Conservation (phyloP, 2,797 vertebrate genomes). For the Schizopygopsis malacanthus region DNA sequence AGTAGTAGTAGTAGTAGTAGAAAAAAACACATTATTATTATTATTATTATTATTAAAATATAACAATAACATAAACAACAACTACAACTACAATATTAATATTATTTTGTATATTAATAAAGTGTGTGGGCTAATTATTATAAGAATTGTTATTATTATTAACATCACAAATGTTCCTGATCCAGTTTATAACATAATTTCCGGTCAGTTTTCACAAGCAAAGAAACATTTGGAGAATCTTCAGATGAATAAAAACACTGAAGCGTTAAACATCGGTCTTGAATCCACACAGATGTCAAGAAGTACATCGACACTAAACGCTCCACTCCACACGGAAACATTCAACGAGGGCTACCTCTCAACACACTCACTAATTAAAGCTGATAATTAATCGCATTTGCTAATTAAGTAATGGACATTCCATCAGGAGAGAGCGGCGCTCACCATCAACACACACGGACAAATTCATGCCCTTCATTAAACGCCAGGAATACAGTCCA, state of each 20-base stretch:
- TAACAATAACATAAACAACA: background rate
- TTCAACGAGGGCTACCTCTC: slow-evolving; percentile 31
- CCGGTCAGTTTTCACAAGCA: background rate
- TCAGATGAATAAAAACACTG: background rate
- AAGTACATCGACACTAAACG: background rate
- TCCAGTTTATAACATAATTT: background rate
- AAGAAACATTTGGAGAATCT: background rate
- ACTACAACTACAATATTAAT: no score
- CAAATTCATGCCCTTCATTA: slow-evolving; percentile 38
- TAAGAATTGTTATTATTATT: no score
- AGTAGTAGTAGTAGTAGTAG: no score
- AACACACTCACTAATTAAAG: slow-evolving; percentile 69
- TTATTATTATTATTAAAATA: no score
- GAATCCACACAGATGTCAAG: background rate
- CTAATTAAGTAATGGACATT: slow-evolving; percentile 70
- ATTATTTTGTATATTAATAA: background rate
- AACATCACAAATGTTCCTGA: background rate
- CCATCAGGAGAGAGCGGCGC: slow-evolving; percentile 63
- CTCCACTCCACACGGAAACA: slow-evolving; percentile 1
- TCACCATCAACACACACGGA: slow-evolving; percentile 24
- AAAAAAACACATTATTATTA: no score
- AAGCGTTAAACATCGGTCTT: background rate
- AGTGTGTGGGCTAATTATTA: background rate
- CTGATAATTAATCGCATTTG: slow-evolving; percentile 75
- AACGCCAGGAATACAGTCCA: slow-evolving; percentile 58